Conservation (phyloP, 2,888 invertebrate genomes). For the Andrena hattorfiana region DNA sequence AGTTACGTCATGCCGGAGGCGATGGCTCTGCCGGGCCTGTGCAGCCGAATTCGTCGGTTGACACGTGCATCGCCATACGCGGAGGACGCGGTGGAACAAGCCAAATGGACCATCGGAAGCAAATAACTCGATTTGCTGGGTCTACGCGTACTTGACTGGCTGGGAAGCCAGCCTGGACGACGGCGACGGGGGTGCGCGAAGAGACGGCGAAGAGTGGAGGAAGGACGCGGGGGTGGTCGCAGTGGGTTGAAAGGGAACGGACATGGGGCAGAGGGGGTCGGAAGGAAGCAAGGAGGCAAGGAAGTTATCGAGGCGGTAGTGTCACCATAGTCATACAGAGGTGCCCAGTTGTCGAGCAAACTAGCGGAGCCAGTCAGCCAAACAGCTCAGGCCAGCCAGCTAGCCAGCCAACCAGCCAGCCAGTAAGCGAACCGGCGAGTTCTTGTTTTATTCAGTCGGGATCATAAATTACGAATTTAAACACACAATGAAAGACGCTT, state of each 20-base stretch:
- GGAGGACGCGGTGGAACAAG: conserved; percentile 48
- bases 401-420: conserved; percentile 59
- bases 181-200: conserved; percentile 18
- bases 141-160: conserved; percentile 67
- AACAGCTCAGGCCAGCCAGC: conserved; percentile 64
- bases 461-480: conserved; percentile 86
- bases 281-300: conserved; percentile 68
- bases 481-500: conserved; percentile 86
- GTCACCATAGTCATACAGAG: conserved; percentile 72
- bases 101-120: conserved; percentile 71
- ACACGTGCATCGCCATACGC: conserved; percentile 72
- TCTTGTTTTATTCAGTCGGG: conserved; percentile 85
- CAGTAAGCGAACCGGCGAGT: conserved; percentile 71
- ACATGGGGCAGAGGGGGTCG: conserved; percentile 29
- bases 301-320: conserved; percentile 75
- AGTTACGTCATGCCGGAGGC: conserved; percentile 64
- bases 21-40: conserved; percentile 61
- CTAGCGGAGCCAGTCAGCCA: conserved; percentile 68
- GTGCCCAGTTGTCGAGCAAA: conserved; percentile 73
- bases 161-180: conserved; percentile 38
- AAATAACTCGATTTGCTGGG: conserved; percentile 72
- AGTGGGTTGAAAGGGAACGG: conserved; percentile 8
- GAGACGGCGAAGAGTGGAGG: conserved; percentile 18
- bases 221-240: conserved; percentile 26
- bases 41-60: conserved; percentile 72